Base-by-base conservation (phyloP, 2,113 vertebrate genomes). In the Burhinus oedicnemus region DNA sequence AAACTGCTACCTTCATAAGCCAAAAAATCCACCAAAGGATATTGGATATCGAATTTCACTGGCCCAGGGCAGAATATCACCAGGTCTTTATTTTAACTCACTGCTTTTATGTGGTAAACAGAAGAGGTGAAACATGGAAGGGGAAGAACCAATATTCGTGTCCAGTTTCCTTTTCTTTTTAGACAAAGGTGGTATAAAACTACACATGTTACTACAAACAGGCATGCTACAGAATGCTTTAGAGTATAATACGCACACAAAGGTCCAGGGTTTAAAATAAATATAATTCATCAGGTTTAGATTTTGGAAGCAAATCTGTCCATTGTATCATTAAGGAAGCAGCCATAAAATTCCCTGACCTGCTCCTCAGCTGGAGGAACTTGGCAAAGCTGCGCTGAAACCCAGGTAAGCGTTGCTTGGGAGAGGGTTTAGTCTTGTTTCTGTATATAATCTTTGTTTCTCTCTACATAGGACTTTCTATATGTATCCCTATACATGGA, bases 181-280 rank as follows among this genome's bases (percentile, higher is more conserved):
- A 83, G 30, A 57, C 36, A 82, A 82, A 79, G 2, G 5, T 52
- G 16, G 6, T 36, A 79, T 87, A 72, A 91, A 90, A 72, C 30
- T 40, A 5, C 25, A 15, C 0, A 0, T 0, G 0, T 66, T 60
- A 34, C n/a, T 64, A 60, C 47, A 76, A 64, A 52, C 5, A 44
- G 25, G 5, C 25, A 36, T 13, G 16, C 3, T 80, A 44, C 27
- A 25, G 30, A 61, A 61, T 15, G 20, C 15, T 55, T 76, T 27
- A 79, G n/a, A 44, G n/a, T 38, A 27, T 22, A 74, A 45, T 20
- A 76, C 15, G 12, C 15, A 23, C 62, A 20, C 30, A 64, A 83
- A 83, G 8, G 13, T 38, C 17, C 3, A n/a, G 13, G 14, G 4
- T 64, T 89, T 64, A 40, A 84, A 93, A 86, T 13, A 76, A 54